Evolutionary conservation across 2,113 vertebrate genomes (phyloP).

Genomic region (Stegastes partitus): DNA sequence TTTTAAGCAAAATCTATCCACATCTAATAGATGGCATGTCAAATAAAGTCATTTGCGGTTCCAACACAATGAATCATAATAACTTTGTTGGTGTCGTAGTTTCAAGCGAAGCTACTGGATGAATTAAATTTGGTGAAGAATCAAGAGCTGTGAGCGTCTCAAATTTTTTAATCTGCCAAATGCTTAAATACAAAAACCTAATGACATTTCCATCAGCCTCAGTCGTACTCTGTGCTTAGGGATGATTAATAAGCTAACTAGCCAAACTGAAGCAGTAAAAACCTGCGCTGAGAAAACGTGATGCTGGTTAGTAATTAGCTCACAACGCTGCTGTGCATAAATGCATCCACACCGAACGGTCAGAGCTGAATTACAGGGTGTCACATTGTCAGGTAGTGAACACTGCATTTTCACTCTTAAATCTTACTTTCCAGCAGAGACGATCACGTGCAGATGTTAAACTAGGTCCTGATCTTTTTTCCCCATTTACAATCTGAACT

Average conservation of each 20-base stretch:
- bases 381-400: background rate
- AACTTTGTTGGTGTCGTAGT: background rate
- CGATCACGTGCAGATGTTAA: conserved; percentile 6
- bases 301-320: background rate
- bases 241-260: background rate
- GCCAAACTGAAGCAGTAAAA: background rate
- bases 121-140: background rate
- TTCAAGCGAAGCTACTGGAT: background rate
- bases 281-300: background rate
- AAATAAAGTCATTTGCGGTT: no score
- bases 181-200: background rate
- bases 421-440: background rate
- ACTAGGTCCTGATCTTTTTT: background rate
- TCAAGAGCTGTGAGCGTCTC: background rate
- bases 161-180: background rate
- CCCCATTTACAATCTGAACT: conserved; percentile 13
- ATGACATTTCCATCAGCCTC: background rate
- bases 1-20: no score
- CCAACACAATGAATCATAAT: no score
- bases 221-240: background rate
- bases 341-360: background rate
- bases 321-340: background rate
- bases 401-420: background rate
- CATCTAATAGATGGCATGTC: no score
- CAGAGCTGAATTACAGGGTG: background rate